phyloP scores from a whole-genome alignment of 2,888 invertebrate species.

The Aradus depressus region DNA sequence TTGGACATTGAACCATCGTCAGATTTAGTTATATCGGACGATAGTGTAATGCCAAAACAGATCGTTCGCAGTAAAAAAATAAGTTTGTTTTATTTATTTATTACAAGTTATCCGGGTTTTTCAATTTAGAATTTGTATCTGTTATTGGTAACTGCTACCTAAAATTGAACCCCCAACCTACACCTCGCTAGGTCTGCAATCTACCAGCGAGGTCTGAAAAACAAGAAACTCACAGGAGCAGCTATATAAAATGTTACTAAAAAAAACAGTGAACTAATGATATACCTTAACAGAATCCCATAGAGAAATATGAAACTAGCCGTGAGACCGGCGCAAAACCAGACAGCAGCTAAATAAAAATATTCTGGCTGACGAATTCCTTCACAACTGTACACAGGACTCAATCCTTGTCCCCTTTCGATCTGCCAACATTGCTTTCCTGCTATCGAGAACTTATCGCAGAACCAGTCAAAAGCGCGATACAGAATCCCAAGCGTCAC shows the following conservation, averaged over 20 bases:
- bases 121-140: too few relatives aligned
- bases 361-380: slow-evolving; percentile 69
- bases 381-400: slow-evolving; percentile 59
- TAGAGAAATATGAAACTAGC: slow-evolving; percentile 55
- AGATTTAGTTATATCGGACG: too few relatives aligned
- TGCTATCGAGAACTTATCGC: slow-evolving; percentile 35
- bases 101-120: too few relatives aligned
- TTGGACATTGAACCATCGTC: too few relatives aligned
- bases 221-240: too few relatives aligned
- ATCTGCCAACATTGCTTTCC: slow-evolving; percentile 44
- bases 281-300: slow-evolving; percentile 54
- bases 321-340: slow-evolving; percentile 61
- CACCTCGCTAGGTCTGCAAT: too few relatives aligned
- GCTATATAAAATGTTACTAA: background rate
- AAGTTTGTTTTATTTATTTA: too few relatives aligned
- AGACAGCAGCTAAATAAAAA: slow-evolving; percentile 70
- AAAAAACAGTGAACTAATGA: slow-evolving; percentile 21
- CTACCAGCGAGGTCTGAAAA: too few relatives aligned
- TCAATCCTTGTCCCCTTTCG: slow-evolving; percentile 49
- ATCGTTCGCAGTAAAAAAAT: too few relatives aligned
- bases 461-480: slow-evolving; percentile 40
- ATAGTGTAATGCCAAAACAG: too few relatives aligned
- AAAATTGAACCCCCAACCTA: too few relatives aligned
- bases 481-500: slow-evolving; percentile 42
- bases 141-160: too few relatives aligned